Conservation (phyloP, 2,888 invertebrate species). For the Endotricha flammealis region DNA sequence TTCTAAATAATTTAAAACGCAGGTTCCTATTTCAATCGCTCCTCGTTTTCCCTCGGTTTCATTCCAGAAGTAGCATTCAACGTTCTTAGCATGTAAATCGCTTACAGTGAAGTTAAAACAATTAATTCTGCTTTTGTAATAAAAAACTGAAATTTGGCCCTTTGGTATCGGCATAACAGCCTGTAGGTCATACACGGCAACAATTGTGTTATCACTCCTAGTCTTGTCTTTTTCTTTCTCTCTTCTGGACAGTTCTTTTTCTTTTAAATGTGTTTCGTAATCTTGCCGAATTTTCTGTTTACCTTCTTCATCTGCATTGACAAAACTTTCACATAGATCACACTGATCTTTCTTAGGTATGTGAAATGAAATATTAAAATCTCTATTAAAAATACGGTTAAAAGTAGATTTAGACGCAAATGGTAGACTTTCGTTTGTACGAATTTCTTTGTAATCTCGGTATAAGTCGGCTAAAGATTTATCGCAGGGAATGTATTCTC, state of each 20-base stretch:
- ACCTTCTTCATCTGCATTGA: conserved; percentile 16
- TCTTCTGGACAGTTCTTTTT: conserved; percentile 15
- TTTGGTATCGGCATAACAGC: conserved; percentile 21
- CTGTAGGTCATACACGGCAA: conserved; percentile 24
- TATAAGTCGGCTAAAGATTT: conserved; percentile 24
- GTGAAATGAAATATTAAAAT: conserved; percentile 25
- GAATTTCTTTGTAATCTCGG: conserved; percentile 19
- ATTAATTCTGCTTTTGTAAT: conserved; percentile 20
- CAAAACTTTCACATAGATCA: conserved; percentile 23
- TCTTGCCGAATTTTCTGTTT: conserved; percentile 13
- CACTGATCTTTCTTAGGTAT: conserved; percentile 25
- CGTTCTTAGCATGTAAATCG: conserved; percentile 14
- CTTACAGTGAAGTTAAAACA: conserved; percentile 19
- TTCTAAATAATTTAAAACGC: conserved; percentile 18
- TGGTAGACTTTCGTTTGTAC: conserved; percentile 14
- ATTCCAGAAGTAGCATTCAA: conserved; percentile 23
- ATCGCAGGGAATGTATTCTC: conserved; percentile 21
- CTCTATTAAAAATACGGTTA: conserved; percentile 22
- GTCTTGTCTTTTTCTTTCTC: conserved; percentile 14
- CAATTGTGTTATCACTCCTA: not conserved
- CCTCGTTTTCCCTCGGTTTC: conserved; percentile 17
- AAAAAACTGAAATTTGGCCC: conserved; percentile 20
- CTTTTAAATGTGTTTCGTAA: conserved; percentile 16
- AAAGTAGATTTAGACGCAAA: conserved; percentile 19
- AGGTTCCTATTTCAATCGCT: conserved; percentile 17